These are phyloP conservation scores for Drosophila austrosaltans DNA, from an alignment of 2,888 invertebrate genomes.

Conservation along the genomic window DNA sequence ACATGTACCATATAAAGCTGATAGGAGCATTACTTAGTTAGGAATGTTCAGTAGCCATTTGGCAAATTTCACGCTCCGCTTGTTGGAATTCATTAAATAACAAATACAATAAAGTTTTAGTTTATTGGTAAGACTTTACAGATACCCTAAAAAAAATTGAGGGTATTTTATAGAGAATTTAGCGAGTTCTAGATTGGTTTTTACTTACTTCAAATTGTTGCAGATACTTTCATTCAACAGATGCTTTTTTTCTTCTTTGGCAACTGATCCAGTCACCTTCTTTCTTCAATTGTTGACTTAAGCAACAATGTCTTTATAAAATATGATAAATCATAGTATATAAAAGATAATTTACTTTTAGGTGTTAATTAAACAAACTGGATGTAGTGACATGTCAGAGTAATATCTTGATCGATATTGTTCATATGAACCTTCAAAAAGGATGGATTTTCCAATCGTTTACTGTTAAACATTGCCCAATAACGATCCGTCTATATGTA, in stretches of 20 bases:
- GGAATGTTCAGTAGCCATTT: conserved; percentile 50
- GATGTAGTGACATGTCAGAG: too few relatives aligned
- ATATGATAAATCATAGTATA: too few relatives aligned
- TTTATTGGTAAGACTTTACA: too few relatives aligned
- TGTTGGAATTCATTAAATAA: conserved; percentile 35
- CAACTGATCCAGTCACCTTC: background rate
- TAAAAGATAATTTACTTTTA: too few relatives aligned
- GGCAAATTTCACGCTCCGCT: conserved; percentile 53
- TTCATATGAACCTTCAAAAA: background rate
- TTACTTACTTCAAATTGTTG: background rate
- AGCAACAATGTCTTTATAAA: background rate
- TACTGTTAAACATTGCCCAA: too few relatives aligned
- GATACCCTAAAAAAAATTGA: background rate
- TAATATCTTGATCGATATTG: background rate
- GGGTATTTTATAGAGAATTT: background rate
- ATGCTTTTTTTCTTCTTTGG: background rate
- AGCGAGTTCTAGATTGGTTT: background rate
- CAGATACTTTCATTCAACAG: background rate
- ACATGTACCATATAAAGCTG: conserved; percentile 21
- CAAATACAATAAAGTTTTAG: background rate
- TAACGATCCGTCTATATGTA: too few relatives aligned
- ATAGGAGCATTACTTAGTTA: conserved; percentile 13
- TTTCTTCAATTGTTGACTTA: background rate
- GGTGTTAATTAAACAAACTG: too few relatives aligned
- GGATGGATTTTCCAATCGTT: too few relatives aligned